Percentiles rank a stretch among this genome's conserved stretches.
Conservation (phyloP, 2,888 invertebrate species). For the Dyspetes luteomarginatus region DNA sequence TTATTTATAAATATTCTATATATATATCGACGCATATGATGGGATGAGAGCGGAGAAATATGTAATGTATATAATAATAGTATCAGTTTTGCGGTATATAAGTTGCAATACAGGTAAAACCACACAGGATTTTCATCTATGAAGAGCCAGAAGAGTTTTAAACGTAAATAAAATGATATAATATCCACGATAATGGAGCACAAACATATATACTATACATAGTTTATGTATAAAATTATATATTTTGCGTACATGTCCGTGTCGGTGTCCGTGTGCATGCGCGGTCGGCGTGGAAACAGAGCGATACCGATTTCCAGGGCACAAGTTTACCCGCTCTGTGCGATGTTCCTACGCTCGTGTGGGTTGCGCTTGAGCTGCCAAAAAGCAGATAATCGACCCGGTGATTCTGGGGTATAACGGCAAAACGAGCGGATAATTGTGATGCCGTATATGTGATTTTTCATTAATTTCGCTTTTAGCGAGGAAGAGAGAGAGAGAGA, state of each 20-base stretch:
- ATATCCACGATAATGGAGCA: slow-evolving; percentile 44
- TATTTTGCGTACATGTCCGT: slow-evolving; percentile 9
- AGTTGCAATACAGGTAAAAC: neutral
- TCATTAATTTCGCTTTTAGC: neutral
- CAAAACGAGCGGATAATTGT: slow-evolving; percentile 15
- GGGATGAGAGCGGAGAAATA: neutral
- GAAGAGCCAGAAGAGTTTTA: neutral
- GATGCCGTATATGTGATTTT: neutral
- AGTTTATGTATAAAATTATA: slow-evolving; percentile 26
- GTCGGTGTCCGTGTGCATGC: neutral
- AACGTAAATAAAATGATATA: slow-evolving; percentile 6
- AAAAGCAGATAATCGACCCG: neutral
- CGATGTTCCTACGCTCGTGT: neutral
- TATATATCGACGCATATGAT: neutral
- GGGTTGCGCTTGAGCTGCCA: neutral
- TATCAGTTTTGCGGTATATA: neutral
- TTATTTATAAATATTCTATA: neutral
- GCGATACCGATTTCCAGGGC: neutral
- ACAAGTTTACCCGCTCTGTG: neutral
- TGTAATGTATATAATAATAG: neutral
- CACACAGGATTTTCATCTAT: neutral
- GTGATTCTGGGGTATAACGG: neutral
- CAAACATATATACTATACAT: slow-evolving; percentile 10
- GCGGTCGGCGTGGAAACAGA: neutral
- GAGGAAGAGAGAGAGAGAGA: neutral